Evolutionary conservation across 2,888 invertebrate genomes (phyloP).

Genomic region (Rhabditoides inermis): DNA sequence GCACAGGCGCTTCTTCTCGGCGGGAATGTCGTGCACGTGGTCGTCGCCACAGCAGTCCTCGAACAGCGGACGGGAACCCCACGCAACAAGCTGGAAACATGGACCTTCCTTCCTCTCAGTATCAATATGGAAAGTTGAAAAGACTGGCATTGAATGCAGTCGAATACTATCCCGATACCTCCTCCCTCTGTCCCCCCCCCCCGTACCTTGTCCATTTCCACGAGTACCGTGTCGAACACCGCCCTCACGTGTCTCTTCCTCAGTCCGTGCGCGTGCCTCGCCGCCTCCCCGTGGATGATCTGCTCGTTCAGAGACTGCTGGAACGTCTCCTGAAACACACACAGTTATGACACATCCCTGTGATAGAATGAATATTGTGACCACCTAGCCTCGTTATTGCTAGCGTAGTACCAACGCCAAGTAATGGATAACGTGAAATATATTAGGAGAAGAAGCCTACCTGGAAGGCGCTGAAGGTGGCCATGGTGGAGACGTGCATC

Average conservation of each 20-base stretch:
- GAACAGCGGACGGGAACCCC: conserved; percentile 17
- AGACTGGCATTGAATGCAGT: not conserved
- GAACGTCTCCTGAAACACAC: conserved; percentile 78
- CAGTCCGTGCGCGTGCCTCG: not conserved
- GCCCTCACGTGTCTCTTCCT: conserved; percentile 7
- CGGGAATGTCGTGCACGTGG: conserved; percentile 12
- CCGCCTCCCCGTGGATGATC: conserved; percentile 10
- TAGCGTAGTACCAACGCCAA: no score
- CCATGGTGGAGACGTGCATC: conserved; percentile 85
- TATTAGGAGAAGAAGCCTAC: no score
- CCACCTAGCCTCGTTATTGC: no score
- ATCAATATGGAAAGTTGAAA: not conserved
- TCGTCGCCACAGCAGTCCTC: conserved; percentile 17
- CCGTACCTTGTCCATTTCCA: conserved; percentile 22
- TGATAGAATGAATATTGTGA: no score
- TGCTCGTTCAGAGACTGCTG: conserved; percentile 76
- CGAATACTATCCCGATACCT: not conserved
- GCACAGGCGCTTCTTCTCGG: conserved; percentile 25
- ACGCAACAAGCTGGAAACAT: conserved; percentile 14
- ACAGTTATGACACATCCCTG: no score
- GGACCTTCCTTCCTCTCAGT: conserved; percentile 3
- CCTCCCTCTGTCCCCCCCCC: not conserved
- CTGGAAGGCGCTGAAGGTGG: conserved; percentile 83
- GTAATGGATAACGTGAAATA: no score
- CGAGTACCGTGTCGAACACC: conserved; percentile 14